Conservation (phyloP, 1,140 invertebrate species). For the Acyrthosiphon pisum region DNA sequence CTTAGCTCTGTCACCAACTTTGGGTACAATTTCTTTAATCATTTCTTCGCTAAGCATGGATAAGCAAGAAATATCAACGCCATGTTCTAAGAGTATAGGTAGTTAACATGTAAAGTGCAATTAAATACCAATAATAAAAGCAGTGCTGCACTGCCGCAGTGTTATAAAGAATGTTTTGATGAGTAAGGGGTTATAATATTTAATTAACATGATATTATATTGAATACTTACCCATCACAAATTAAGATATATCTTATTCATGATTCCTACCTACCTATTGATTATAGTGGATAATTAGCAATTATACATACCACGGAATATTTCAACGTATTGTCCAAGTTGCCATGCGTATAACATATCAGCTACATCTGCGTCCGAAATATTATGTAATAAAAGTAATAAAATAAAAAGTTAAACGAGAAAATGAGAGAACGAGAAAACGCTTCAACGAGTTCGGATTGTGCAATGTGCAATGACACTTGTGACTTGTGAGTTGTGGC, state of each 20-base stretch:
- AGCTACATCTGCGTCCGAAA: not conserved
- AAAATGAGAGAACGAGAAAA: too few species aligned
- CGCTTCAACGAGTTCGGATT: too few species aligned
- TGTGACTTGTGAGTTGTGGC: too few species aligned
- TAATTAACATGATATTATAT: too few species aligned
- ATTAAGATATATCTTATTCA: too few species aligned
- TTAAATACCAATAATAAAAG: conserved; percentile 5
- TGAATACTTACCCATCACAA: too few species aligned
- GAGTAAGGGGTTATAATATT: not conserved
- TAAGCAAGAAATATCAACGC: not conserved
- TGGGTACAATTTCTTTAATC: not conserved
- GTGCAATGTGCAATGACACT: too few species aligned
- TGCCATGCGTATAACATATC: not conserved
- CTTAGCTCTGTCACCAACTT: not conserved
- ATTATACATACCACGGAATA: not conserved
- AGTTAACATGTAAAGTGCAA: not conserved
- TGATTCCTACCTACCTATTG: too few species aligned
- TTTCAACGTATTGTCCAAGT: not conserved
- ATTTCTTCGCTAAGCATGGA: not conserved
- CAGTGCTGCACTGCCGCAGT: not conserved
- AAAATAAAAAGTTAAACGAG: not conserved
- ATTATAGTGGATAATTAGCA: too few species aligned
- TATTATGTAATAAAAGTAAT: not conserved
- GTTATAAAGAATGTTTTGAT: too few species aligned
- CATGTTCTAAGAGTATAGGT: not conserved